phyloP scores from a whole-genome alignment of 2,888 invertebrate species.

The Hirtodrosophila duncani region DNA sequence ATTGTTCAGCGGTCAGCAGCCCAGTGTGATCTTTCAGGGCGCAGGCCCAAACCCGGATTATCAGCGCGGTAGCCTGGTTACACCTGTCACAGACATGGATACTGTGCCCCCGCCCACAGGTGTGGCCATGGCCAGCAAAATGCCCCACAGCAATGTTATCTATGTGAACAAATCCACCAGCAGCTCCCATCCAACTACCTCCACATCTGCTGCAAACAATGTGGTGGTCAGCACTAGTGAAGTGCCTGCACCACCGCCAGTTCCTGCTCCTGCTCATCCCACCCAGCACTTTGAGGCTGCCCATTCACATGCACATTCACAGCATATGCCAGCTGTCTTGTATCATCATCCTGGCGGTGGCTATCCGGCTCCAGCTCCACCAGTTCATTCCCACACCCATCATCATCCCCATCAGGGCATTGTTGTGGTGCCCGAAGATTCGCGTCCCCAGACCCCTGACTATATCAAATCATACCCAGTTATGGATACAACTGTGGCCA shows the following conservation, averaged over 20 bases:
- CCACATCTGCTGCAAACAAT: not conserved
- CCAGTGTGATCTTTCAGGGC: constrained; percentile 1
- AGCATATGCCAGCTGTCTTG: constrained; percentile 37
- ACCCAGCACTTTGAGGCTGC: constrained; percentile 17
- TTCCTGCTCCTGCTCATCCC: too few relatives aligned
- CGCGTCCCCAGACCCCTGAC: constrained; percentile 77
- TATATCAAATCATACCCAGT: constrained; percentile 78
- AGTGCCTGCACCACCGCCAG: constrained; percentile 1
- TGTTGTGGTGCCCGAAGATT: constrained; percentile 69
- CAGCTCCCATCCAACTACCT: constrained; percentile 16
- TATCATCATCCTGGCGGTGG: constrained; percentile 43
- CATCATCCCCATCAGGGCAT: constrained; percentile 40
- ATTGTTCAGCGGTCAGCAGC: constrained; percentile 44
- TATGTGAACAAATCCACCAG: constrained; percentile 73
- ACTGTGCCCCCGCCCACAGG: constrained; percentile 74
- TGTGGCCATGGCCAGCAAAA: constrained; percentile 66
- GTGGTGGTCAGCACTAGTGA: constrained; percentile 37
- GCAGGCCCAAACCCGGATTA: constrained; percentile 1
- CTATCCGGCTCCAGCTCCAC: too few relatives aligned
- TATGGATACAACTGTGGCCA: constrained; percentile 79
- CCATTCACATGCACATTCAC: constrained; percentile 26
- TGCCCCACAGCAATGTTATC: constrained; percentile 76
- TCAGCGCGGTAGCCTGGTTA: constrained; percentile 44
- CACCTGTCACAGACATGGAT: constrained; percentile 76
- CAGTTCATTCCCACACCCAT: constrained; percentile 15